Base-by-base conservation (phyloP, 64 coral and sea anemone species). In the Dendrophyllia cribrosa region DNA sequence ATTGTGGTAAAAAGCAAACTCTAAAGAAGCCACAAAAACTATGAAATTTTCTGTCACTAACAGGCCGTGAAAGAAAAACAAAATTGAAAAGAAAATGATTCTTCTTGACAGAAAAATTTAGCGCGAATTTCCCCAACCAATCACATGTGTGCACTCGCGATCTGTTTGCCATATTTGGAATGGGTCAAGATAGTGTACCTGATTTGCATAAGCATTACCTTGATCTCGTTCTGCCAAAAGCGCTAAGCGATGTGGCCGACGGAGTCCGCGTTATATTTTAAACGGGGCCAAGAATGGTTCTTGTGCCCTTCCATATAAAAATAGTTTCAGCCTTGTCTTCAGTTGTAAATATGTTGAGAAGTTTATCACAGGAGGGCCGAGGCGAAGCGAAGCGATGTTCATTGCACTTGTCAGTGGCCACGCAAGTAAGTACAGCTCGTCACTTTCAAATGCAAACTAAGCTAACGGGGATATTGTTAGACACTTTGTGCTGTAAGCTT, bases 351-450 rank as follows among this genome's bases (percentile, higher is more conserved):
- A 84, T 84, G 80, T 51, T 84, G 17, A 84, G 34, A 50, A 75
- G 72, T 20, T 75, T 75, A n/a, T 75, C 72, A 15, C 72, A 75
- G 72, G 72, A 20, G 17, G 48, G 47, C 17, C 44, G 72, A 50
- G 60, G 62, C 44, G 80, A 84, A 45, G 80, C 80, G 80, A 84
- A 22, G 44, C 80, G 80, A 84, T 84, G 80, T 51, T 16, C 60
- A 7, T 50, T 84, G 60, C 80, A 84, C 20, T 84, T 84, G 45
- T 67, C 80, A 15, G 80, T 67, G 44, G 43, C 80, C 80, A 47
- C 62, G 60, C 80, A 84, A 51, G 80, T 84, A 84, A 66, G 80
- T 84, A 12, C 60, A 49, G 17, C 62, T 84, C 80, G 59, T n/a
- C 43, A 66, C 61, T 64, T 50, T 7, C 22, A 67, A 68, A 84